Percentiles rank a stretch among this genome's conserved stretches.
These are phyloP conservation scores for Selene dorsalis DNA, from an alignment of 2,797 vertebrate species.

Conservation along the genomic window DNA sequence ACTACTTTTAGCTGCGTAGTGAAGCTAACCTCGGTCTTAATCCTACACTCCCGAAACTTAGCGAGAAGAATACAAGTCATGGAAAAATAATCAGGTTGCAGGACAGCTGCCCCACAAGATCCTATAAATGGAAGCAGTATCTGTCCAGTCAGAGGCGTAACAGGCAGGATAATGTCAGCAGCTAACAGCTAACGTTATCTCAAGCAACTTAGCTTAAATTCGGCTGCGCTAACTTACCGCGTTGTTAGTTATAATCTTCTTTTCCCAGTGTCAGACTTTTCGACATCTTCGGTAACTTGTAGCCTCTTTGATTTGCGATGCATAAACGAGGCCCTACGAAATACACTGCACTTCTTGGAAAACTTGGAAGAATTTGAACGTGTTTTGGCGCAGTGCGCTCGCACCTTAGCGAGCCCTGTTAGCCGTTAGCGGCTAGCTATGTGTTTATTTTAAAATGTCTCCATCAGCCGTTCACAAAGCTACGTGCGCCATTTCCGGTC, in stretches of 20 bases:
- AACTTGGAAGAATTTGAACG: constrained; percentile 40
- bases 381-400: constrained; percentile 67
- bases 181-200: constrained; percentile 61
- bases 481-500: constrained; percentile 79
- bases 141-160: constrained; percentile 32
- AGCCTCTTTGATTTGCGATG: constrained; percentile 30
- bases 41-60: constrained; percentile 44
- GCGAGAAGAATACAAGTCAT: constrained; percentile 44
- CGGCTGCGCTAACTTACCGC: constrained; percentile 80
- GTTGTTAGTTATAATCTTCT: constrained; percentile 71
- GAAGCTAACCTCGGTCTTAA: constrained; percentile 62
- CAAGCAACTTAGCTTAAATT: constrained; percentile 59
- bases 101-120: constrained; percentile 54
- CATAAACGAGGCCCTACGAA: constrained; percentile 23
- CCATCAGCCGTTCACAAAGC: constrained; percentile 80
- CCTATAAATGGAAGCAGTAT: constrained; percentile 74
- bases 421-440: constrained; percentile 73
- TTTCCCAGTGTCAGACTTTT: constrained; percentile 70
- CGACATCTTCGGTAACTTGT: constrained; percentile 72
- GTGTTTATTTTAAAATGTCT: constrained; percentile 88
- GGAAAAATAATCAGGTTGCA: constrained; percentile 46
- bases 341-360: constrained; percentile 17
- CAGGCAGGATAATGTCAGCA: constrained; percentile 56
- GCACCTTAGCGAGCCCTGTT: constrained; percentile 59
- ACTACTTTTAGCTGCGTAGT: constrained; percentile 67